phyloP scores from a whole-genome alignment of 2,113 vertebrate species.

The Ceyx margarethae region DNA sequence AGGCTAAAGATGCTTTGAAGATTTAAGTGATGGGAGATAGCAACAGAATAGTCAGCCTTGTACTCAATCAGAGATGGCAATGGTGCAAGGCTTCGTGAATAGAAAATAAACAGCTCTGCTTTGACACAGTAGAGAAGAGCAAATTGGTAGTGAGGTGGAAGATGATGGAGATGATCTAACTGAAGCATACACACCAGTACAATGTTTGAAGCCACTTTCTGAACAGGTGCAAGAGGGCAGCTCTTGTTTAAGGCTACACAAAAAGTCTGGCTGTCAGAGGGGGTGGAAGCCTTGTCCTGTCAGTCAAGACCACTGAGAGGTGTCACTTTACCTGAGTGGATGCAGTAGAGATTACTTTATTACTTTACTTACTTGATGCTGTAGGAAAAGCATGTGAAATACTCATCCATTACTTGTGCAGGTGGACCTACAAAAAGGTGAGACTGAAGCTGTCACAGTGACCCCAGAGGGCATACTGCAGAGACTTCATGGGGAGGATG shows the following conservation, averaged over 20 bases:
- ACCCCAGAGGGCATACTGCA: background rate
- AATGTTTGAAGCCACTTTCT: background rate
- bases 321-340: background rate
- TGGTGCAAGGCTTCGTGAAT: background rate
- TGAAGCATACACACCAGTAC: background rate
- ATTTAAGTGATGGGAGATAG: conserved; percentile 22
- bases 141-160: background rate
- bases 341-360: background rate
- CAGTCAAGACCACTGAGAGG: background rate
- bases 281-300: background rate
- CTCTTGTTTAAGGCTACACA: background rate
- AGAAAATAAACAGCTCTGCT: conserved; percentile 5
- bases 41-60: conserved; percentile 13
- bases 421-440: background rate
- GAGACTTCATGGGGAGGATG: background rate
- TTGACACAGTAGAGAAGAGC: background rate
- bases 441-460: background rate
- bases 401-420: background rate
- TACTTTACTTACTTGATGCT: too few relatives aligned
- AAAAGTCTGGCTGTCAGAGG: background rate
- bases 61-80: background rate
- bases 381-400: background rate
- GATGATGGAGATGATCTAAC: background rate
- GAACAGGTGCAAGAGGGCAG: background rate
- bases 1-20: conserved; percentile 30